Evolutionary conservation across 2,797 vertebrate genomes (phyloP).

Genomic region (Pangasius mekongensis): DNA sequence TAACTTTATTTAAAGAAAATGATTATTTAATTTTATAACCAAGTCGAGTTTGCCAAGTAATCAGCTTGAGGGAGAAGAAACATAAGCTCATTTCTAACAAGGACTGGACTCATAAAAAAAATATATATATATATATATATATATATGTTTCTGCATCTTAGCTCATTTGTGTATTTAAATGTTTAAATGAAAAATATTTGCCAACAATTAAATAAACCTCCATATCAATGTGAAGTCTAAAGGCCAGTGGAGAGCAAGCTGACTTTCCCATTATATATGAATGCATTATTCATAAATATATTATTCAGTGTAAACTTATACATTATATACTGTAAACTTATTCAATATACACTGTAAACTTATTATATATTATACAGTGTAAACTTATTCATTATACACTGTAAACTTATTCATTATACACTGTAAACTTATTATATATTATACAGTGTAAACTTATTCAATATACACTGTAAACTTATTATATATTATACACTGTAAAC

Average conservation of each 20-base stretch:
- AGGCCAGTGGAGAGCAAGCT: neutral
- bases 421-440: too few species aligned
- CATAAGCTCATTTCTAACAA: neutral
- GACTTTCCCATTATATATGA: neutral
- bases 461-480: too few species aligned
- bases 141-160: neutral
- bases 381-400: too few species aligned
- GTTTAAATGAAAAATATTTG: neutral
- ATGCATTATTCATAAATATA: neutral
- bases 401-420: too few species aligned
- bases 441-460: too few species aligned
- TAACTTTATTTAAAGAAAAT: neutral
- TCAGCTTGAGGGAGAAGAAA: neutral
- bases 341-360: too few species aligned
- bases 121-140: too few species aligned
- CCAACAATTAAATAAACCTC: neutral
- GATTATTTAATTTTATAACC: neutral
- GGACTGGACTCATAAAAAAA: too few species aligned
- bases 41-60: neutral
- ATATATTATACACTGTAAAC: too few species aligned
- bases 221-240: neutral
- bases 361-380: too few species aligned
- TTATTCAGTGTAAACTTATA: too few species aligned
- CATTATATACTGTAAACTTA: too few species aligned
- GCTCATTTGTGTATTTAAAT: neutral